Conservation (phyloP, 2,113 vertebrate genomes). For the Lycocorax pyrrhopterus region DNA sequence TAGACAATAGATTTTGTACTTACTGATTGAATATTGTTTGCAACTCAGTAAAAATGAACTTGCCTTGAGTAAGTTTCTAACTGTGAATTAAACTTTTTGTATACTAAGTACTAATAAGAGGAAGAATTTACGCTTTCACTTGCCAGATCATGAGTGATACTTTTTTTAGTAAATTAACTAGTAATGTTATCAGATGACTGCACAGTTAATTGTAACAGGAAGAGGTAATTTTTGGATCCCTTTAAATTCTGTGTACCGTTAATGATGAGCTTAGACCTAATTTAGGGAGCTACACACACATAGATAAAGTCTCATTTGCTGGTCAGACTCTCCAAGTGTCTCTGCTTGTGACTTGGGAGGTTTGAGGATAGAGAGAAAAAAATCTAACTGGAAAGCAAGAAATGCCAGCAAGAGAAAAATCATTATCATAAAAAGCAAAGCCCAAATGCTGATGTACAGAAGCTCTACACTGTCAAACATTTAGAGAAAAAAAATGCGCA, state of each 20-base stretch:
- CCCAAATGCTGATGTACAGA: not conserved
- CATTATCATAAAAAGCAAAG: not conserved
- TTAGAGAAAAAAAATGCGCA: not conserved
- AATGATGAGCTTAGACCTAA: not conserved
- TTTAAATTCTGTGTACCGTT: not conserved
- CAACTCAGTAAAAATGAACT: not conserved
- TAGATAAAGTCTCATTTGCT: not conserved
- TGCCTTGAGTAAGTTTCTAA: not conserved
- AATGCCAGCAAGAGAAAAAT: not conserved
- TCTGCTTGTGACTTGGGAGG: not conserved
- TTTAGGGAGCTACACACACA: not conserved
- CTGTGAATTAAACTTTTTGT: not conserved
- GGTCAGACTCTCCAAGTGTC: not conserved
- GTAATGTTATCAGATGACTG: not conserved
- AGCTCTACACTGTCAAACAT: not conserved
- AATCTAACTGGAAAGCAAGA: not conserved
- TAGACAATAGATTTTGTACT: not conserved
- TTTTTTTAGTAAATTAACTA: not conserved
- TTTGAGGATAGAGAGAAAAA: not conserved
- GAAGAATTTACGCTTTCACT: not conserved
- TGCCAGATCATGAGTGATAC: not conserved
- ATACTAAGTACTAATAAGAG: not conserved
- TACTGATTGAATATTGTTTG: not conserved
- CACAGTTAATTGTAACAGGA: not conserved
- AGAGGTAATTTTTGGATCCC: not conserved